Conservation (phyloP, 92 coral and sea anemone species). For the Zoanthus gigantus region DNA sequence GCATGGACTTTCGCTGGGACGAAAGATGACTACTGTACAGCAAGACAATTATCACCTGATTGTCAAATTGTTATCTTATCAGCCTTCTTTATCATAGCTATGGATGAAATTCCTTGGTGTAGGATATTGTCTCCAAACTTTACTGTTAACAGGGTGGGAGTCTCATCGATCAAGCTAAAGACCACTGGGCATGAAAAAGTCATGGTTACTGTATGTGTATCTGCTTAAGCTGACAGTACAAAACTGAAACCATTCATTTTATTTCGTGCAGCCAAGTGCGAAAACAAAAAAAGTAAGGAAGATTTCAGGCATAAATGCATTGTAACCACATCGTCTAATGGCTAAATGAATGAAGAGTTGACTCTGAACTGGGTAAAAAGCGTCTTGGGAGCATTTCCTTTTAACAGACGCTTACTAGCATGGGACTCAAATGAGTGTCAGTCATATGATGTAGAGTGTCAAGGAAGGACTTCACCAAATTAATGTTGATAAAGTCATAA, state of each 20-base stretch:
- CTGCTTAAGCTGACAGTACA: conserved; percentile 64
- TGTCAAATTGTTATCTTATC: conserved; percentile 58
- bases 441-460: not conserved
- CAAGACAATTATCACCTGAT: conserved; percentile 51
- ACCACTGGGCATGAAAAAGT: not conserved
- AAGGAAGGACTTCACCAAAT: no score
- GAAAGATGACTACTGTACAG: conserved; percentile 59
- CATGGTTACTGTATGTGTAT: conserved; percentile 60
- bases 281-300: conserved; percentile 11
- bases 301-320: not conserved
- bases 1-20: conserved; percentile 66
- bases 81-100: conserved; percentile 54
- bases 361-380: no score
- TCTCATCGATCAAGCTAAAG: no score
- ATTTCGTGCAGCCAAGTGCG: not conserved
- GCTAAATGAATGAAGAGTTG: no score
- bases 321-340: conserved; percentile 46
- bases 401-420: not conserved
- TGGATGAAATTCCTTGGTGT: conserved; percentile 56
- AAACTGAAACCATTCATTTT: conserved; percentile 50
- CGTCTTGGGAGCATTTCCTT: no score
- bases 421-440: not conserved
- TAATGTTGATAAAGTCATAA: no score
- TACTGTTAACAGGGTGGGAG: no score
- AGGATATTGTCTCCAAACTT: conserved; percentile 21